Percentiles rank a stretch among this genome's conserved stretches.
These are phyloP conservation scores for Microtus richardsoni DNA, from an alignment of 2,113 vertebrate species.

Conservation along the genomic window DNA sequence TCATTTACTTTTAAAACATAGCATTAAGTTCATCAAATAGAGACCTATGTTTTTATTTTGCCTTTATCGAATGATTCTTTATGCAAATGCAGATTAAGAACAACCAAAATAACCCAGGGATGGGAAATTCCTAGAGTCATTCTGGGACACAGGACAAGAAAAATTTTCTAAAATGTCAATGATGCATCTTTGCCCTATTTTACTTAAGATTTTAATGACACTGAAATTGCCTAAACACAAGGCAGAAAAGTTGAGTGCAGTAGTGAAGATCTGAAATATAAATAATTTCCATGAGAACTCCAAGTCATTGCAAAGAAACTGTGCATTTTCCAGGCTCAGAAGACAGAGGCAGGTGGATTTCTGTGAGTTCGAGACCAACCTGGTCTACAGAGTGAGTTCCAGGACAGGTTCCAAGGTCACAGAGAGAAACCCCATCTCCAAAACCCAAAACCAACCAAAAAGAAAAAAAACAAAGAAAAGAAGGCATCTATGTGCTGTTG, in stretches of 20 bases:
- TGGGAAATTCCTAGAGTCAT: not conserved
- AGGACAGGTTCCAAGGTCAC: too few relatives aligned
- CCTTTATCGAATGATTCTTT: not conserved
- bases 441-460: too few relatives aligned
- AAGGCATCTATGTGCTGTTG: not conserved
- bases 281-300: not conserved
- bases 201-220: not conserved
- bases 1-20: not conserved
- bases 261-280: not conserved
- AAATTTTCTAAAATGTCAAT: constrained; percentile 20
- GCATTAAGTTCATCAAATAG: not conserved
- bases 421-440: too few relatives aligned
- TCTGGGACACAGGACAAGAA: not conserved
- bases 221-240: not conserved
- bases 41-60: not conserved
- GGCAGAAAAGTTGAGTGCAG: not conserved
- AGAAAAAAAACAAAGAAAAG: too few relatives aligned
- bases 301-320: not conserved
- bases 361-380: too few relatives aligned
- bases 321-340: not conserved
- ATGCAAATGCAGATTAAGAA: not conserved
- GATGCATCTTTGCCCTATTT: not conserved
- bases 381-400: too few relatives aligned
- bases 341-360: too few relatives aligned
- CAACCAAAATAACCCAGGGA: not conserved